phyloP scores from a whole-genome alignment of 2,888 invertebrate species.

The Andrena fulva region DNA sequence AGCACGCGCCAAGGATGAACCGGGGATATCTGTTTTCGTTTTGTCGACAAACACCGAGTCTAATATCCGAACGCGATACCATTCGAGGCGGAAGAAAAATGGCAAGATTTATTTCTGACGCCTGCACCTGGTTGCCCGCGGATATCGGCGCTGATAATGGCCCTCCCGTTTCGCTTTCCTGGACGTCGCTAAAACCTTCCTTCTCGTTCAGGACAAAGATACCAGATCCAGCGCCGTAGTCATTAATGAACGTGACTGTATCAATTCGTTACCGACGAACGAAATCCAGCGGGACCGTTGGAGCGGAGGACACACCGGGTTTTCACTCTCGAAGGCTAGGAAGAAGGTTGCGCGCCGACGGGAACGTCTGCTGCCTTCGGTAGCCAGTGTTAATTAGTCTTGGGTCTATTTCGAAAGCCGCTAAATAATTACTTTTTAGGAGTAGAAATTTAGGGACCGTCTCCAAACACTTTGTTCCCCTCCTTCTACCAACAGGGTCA shows the following conservation, averaged over 20 bases:
- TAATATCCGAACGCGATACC: conserved; percentile 74
- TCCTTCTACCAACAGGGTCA: background rate
- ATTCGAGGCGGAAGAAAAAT: conserved; percentile 59
- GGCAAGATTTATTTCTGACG: conserved; percentile 58
- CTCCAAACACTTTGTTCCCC: no score
- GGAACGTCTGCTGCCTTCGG: conserved; percentile 5
- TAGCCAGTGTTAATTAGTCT: conserved; percentile 65
- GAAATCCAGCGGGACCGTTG: no score
- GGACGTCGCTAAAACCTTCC: no score
- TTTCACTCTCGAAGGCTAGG: background rate
- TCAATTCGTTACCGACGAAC: no score
- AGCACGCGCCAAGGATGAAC: conserved; percentile 82
- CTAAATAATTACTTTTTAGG: conserved; percentile 74
- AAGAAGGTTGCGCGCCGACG: background rate
- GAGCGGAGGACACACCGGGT: background rate
- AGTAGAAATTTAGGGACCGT: conserved; percentile 36
- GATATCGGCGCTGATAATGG: conserved; percentile 27
- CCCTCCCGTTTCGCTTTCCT: no score
- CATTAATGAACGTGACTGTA: conserved; percentile 68
- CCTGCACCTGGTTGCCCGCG: conserved; percentile 71
- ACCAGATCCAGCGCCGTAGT: conserved; percentile 10
- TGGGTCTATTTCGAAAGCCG: conserved; percentile 67
- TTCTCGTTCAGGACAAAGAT: no score
- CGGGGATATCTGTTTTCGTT: conserved; percentile 74
- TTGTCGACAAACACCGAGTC: conserved; percentile 75